Conservation (phyloP, 2,113 vertebrate species). For the Serinus canaria region DNA sequence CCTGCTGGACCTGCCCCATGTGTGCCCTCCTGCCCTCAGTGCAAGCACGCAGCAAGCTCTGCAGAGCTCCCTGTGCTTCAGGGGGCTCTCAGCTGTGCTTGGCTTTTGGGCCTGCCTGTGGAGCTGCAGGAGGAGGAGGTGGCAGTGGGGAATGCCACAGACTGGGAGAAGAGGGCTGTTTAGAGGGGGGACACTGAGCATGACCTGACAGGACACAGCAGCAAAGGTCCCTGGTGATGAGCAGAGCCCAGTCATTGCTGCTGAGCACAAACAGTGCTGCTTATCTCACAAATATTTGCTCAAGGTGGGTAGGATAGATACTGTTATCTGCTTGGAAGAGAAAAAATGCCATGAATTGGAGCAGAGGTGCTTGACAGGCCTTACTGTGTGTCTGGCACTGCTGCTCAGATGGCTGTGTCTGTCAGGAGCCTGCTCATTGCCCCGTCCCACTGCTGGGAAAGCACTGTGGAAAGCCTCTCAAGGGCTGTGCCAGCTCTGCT, state of each 20-base stretch:
- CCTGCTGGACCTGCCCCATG: neutral
- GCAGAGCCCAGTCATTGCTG: neutral
- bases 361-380: neutral
- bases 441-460: neutral
- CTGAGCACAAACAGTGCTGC: neutral
- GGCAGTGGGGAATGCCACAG: neutral
- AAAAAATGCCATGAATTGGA: slow-evolving; percentile 11
- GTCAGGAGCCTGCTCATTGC: neutral
- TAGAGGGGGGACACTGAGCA: neutral
- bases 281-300: neutral
- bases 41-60: fast-evolving
- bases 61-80: neutral
- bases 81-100: neutral
- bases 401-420: fast-evolving
- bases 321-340: neutral
- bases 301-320: neutral
- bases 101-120: neutral
- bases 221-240: neutral
- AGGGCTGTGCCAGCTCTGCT: neutral
- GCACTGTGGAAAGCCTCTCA: fast-evolving
- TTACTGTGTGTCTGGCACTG: neutral
- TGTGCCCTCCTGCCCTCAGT: neutral
- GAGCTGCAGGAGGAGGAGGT: neutral
- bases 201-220: fast-evolving
- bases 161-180: neutral